Base-by-base conservation (phyloP, 2,888 invertebrate genomes). In the Lasioglossum vierecki region DNA sequence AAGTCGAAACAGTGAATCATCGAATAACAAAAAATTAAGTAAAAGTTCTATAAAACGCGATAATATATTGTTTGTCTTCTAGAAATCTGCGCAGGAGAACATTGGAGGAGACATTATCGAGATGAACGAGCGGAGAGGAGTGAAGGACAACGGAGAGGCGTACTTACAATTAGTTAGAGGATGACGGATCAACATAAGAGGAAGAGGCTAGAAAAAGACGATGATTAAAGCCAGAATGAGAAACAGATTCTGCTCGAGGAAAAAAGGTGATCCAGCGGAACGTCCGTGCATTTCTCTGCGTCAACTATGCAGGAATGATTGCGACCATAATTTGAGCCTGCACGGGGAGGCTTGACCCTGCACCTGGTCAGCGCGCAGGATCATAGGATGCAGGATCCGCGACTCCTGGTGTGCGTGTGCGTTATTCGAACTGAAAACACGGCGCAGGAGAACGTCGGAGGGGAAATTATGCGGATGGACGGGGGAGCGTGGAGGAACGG, bases 321-420 rank as follows among this genome's bases (percentile, higher is more conserved):
- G 22, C 53, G 22, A 53, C 53, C 9, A 53, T 18, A 57, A 60
- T 70, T 71, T 72, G 72, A 82, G 70, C 77, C 75, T 70, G 49
- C 26, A 18, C 53, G 22, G n/a, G 30, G 73, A 49, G 41, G 46
- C 46, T 39, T n/a, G 22, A 18, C 44, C 72, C 18, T 81, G 85
- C 78, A 84, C 82, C 82, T 63, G 79, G 22, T n/a, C 63, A 88
- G 76, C 82, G 92, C 93, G 93, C 93, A 93, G 92, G 90, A 91
- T 93, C 93, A 89, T 86, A 90, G 92, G 92, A 92, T 91, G 87
- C 76, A 60, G 78, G 68, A 80, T 80, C 79, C 49, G 79, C 84
- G 77, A 66, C 73, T 80, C 72, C 73, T 83, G 77, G 83, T 86
- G 82, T 87, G 84, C 87, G 79, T 82, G 76, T 68, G 60, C 89